These are phyloP conservation scores for Aphidius ervi DNA, from an alignment of 1,140 invertebrate species.

Conservation along the genomic window DNA sequence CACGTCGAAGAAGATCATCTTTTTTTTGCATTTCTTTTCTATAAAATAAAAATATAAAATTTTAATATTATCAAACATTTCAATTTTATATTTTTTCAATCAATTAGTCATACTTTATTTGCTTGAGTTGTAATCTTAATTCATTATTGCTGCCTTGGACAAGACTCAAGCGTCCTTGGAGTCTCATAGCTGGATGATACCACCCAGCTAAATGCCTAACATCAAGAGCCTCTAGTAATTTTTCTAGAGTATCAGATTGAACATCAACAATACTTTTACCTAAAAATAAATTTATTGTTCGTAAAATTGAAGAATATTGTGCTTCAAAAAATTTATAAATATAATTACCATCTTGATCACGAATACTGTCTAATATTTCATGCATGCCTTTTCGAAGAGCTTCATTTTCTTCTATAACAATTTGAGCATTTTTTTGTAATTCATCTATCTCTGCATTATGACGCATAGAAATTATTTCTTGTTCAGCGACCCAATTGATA, in stretches of 20 bases:
- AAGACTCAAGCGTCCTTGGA: slow-evolving; percentile 63
- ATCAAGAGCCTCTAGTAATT: slow-evolving; percentile 62
- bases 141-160: slow-evolving; percentile 58
- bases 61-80: slow-evolving; percentile 12
- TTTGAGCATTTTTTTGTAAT: slow-evolving; percentile 51
- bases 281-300: slow-evolving; percentile 22
- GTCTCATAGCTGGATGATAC: slow-evolving; percentile 71
- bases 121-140: slow-evolving; percentile 54
- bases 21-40: slow-evolving; percentile 38
- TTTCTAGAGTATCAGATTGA: slow-evolving; percentile 59
- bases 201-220: slow-evolving; percentile 66
- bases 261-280: slow-evolving; percentile 50
- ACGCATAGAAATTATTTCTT: slow-evolving; percentile 19
- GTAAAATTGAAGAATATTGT: no score
- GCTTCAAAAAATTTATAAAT: not conserved
- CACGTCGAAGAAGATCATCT: slow-evolving; percentile 26
- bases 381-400: slow-evolving; percentile 66
- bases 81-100: not conserved
- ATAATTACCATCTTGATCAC: slow-evolving; percentile 54
- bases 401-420: slow-evolving; percentile 67
- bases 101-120: slow-evolving; percentile 39
- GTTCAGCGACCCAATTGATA: slow-evolving; percentile 17
- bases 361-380: slow-evolving; percentile 62
- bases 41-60: slow-evolving; percentile 14
- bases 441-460: slow-evolving; percentile 27